Evolutionary conservation across 2,797 vertebrate genomes (phyloP).

Genomic region (Myiotriccus ornatus): DNA sequence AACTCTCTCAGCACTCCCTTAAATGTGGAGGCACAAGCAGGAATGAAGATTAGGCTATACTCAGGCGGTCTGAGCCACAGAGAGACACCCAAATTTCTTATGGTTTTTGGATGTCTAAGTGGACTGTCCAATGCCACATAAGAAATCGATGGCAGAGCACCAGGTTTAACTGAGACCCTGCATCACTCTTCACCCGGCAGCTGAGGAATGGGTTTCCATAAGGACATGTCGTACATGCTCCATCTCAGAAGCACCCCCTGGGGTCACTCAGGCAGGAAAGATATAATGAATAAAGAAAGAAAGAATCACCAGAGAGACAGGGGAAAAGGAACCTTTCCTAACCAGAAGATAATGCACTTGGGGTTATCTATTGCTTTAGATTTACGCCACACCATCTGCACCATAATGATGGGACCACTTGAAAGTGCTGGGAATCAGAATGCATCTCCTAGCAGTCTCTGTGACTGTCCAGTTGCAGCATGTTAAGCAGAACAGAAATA

Average conservation of each 20-base stretch:
- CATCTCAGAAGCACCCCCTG: background rate
- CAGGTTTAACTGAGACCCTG: background rate
- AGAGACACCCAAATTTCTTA: background rate
- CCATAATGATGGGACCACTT: background rate
- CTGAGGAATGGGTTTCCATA: background rate
- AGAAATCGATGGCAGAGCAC: background rate
- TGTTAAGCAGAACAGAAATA: background rate
- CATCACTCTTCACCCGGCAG: background rate
- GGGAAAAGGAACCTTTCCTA: background rate
- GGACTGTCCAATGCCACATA: background rate
- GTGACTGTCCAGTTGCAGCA: background rate
- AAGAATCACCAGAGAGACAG: background rate
- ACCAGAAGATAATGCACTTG: background rate
- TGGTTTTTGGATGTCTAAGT: background rate
- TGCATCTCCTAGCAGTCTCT: background rate
- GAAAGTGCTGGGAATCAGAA: background rate
- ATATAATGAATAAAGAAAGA: background rate
- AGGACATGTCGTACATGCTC: background rate
- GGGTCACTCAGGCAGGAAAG: background rate
- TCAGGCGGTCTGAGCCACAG: background rate
- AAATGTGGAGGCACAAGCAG: fast-evolving
- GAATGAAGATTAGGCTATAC: background rate
- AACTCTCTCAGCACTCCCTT: background rate
- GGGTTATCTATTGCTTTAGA: background rate
- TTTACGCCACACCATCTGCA: background rate